Base-by-base conservation (phyloP, 1,140 invertebrate species). In the Nautilus pompilius region DNA sequence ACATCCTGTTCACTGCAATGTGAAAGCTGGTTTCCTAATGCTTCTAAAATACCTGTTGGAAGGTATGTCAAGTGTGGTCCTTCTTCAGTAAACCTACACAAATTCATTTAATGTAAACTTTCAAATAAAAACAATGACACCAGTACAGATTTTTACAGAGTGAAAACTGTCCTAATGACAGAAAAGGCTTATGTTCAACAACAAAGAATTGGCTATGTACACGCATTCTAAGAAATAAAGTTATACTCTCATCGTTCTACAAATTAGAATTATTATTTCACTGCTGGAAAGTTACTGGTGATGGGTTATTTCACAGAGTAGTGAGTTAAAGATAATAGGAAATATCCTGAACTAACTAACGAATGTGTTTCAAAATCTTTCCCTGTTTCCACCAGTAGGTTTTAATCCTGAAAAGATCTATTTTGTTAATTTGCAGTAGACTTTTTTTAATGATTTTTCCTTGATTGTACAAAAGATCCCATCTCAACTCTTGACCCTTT, bases 1-100 rank as follows among this genome's bases (percentile, higher is more conserved):
- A 45, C 46, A 26, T 65, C 46, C 5, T 60, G 26, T n/a, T 67
- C 67, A 49, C 70, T 68, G 59, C 67, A 72, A 8, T 65, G 55
- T 22, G 57, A 58, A 10, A 75, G 61, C 33, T 75, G 68, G 34
- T 68, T 68, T 10, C 72, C 65, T 15, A 79, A 64, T 8, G 68
- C 62, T 46, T 77, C 72, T 36, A 79, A 64, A 15, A 79, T 67
- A 30, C 69, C 66, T 59, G 78, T 71, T 10, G 77, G 77, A 5
- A 75, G 62, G 46, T 66, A 67, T 5, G 70, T 79, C 13, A 79
- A 62, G 54, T 76, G 74, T 8, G 77, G 77, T 8, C 77, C 76
- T 55, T 78, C 77, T 49, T 77, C 74, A 15, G 73, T 75, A 69
- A 75, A 74, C 49, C 77, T 79, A 64, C 22, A 68, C n/a, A n/a